Percentiles rank a stretch among this genome's conserved stretches.
phyloP scores from a whole-genome alignment of 2,113 vertebrate genomes.

The Pagrus major region DNA sequence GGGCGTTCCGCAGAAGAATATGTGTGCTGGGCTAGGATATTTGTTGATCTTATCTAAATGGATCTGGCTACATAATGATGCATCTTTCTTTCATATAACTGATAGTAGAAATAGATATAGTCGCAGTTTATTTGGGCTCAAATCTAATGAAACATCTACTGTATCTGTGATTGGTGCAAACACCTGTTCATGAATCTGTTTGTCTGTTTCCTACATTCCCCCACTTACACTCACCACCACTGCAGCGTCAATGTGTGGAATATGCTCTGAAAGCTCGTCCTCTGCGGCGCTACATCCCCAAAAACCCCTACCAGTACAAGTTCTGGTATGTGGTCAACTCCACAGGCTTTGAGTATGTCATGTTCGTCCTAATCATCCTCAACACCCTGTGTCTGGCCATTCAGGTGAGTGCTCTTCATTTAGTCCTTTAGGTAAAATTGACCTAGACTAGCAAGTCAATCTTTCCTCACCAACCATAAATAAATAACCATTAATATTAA shows the following conservation, averaged over 20 bases:
- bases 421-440: not conserved
- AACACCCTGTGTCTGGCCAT: slow-evolving; percentile 99
- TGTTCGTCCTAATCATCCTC: slow-evolving; percentile 99
- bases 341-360: slow-evolving; percentile 98
- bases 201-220: not conserved
- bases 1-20: not conserved
- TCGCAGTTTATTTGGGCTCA: not conserved
- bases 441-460: not conserved
- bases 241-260: slow-evolving; percentile 97
- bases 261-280: slow-evolving; percentile 98
- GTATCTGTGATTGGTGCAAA: not conserved
- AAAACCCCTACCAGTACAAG: slow-evolving; percentile 99
- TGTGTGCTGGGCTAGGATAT: not conserved
- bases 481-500: no score
- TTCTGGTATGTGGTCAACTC: slow-evolving; percentile 99
- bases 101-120: not conserved
- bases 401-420: slow-evolving; percentile 88
- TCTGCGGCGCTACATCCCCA: slow-evolving; percentile 96
- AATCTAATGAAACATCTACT: not conserved
- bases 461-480: no score
- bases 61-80: not conserved
- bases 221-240: not conserved
- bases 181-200: not conserved
- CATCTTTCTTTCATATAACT: not conserved
- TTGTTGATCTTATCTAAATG: not conserved